phyloP scores from a whole-genome alignment of 2,113 vertebrate genomes.

The Mormyrus iriodes region DNA sequence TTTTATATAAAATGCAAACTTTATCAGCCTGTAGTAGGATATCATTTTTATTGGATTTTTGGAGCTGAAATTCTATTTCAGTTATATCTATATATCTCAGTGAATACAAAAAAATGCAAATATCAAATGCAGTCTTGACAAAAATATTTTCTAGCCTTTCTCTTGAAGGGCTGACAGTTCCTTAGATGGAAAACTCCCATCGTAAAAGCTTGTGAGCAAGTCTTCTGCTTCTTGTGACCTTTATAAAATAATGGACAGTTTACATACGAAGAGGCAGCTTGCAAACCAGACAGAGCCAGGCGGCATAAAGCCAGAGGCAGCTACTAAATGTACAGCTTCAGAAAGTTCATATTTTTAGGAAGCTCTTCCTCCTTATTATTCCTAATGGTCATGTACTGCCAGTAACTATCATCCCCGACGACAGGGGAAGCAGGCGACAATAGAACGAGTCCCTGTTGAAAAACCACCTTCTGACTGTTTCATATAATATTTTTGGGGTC shows the following conservation, averaged over 20 bases:
- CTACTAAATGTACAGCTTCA: background rate
- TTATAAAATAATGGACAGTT: slow-evolving; percentile 22
- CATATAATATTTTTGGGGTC: background rate
- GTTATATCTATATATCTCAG: background rate
- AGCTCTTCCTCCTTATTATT: background rate
- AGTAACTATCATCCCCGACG: background rate
- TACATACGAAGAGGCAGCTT: slow-evolving; percentile 13
- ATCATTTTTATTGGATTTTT: background rate
- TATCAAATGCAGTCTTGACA: background rate
- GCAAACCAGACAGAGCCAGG: background rate
- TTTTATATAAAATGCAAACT: background rate
- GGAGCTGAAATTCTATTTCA: background rate
- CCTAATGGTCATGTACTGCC: background rate
- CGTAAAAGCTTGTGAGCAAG: slow-evolving; percentile 23
- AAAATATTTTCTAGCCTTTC: background rate
- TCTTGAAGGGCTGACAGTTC: slow-evolving; percentile 26
- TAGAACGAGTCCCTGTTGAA: background rate
- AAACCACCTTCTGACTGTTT: background rate
- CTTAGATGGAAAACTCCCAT: slow-evolving; percentile 26
- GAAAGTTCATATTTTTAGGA: slow-evolving; percentile 7
- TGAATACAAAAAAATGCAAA: background rate
- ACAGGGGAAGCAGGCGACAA: background rate
- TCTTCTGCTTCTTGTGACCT: slow-evolving; percentile 28
- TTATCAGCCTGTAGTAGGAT: background rate
- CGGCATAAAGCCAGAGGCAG: slow-evolving; percentile 6